Evolutionary conservation across 2,797 vertebrate species (phyloP), one percentile per base, ranked within the genome.

Genomic region (Poecilia gillii): DNA sequence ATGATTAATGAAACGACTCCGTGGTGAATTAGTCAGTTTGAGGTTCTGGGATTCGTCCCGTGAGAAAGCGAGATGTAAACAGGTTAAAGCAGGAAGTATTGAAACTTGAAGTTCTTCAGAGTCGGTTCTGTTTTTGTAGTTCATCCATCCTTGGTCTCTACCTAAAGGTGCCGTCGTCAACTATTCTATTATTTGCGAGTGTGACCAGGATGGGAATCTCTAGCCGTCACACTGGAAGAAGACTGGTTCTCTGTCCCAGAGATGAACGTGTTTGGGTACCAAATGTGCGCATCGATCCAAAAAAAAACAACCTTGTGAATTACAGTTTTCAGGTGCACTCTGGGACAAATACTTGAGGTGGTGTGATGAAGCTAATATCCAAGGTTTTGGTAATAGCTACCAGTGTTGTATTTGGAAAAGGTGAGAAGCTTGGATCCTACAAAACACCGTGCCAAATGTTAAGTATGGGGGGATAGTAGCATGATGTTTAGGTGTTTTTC

Each of bases 1-100:
- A 95, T 94, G 89, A 94, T 85, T 86, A 89, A 93, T 77, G 64
- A 85, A 66, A 39, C 36, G 90, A 84, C 81, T 92, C 84, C 78
- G 84, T 89, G 87, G 90, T 74, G 39, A 72, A 73, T 80, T 14
- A 8, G n/a, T 72, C 55, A 7, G 11, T n/a, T 59, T 45, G 70
- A 13, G 46, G 4, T 62, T 46, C 62, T 46, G n/a, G 36, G 36
- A 28, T 41, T 25, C 28, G 3, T 13, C n/a, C 45, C 13, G n/a
- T 57, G 51, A 4, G 12, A 8, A n/a, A 31, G 39, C 1, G 31
- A 45, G 23, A 45, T 20, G 47, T 47, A 8, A 47, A 46, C n/a
- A 3, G 8, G 14, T 45, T 23, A 5, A 11, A 7, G 45, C 6
- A n/a, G 53, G 2, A 20, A 73, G 31, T 33, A 9, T 55, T 73